Base-by-base conservation (phyloP, 2,113 vertebrate genomes). In the Phyllopteryx taeniolatus region DNA sequence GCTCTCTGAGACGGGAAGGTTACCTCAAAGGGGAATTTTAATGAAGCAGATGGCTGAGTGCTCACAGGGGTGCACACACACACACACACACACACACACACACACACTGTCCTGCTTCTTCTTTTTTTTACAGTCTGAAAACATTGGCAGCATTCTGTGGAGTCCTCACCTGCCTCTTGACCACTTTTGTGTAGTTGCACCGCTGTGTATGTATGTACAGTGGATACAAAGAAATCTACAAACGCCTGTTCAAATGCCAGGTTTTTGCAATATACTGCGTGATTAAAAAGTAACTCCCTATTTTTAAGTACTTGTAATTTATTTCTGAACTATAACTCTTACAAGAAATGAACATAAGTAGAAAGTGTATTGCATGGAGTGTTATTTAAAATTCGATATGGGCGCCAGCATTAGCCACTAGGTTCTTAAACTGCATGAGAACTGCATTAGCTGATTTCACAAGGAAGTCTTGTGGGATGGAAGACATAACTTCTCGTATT, bases 11-110 rank as follows among this genome's bases (percentile, higher is more conserved):
- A 89, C 81, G 74, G 82, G 88, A 92, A 93, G 92, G 92, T 92
- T 90, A 93, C 84, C 90, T 92, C 90, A 93, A 92, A 88, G 91
- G 91, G 89, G 90, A 92, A 92, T 91, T 90, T 81, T 92, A 93
- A 93, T 93, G 89, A 92, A 91, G 87, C 91, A 92, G 92, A 93
- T 91, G 91, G 92, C 82, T 82, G 84, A 86, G 86, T 83, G 87
- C 87, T 89, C 87, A 81, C 85, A 85, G 86, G 87, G 90, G 83
- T 90, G 87, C 81, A 83, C 68, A 35, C 33, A 12, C 20, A 22
- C 79, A 81, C 74, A 87, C 87, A 35, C 33, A 12, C 81, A 83
- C 68, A 35, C 33, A 12, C 81, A 83, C 68, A 35, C 33, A 12
- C 20, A 22, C 79, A 81, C 74, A 87, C 87, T 86, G 87, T 91